Conservation (phyloP, 2,888 invertebrate species). For the Heliothis peltigera region DNA sequence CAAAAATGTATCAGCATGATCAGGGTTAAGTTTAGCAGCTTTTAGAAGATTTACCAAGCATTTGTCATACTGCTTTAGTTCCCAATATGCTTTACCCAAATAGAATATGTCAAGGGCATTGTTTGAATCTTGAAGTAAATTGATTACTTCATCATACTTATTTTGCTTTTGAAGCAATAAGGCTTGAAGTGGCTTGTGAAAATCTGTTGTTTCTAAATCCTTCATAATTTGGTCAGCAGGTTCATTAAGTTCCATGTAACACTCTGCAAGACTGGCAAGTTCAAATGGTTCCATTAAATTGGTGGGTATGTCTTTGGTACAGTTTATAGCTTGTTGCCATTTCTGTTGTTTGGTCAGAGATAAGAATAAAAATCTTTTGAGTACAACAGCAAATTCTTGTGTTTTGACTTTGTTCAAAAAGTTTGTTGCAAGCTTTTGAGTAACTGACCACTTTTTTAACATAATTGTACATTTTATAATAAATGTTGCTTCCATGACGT, state of each 20-base stretch:
- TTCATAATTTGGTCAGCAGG: constrained; percentile 71
- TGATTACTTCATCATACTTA: constrained; percentile 88
- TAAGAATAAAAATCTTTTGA: constrained; percentile 77
- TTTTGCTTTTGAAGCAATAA: constrained; percentile 85
- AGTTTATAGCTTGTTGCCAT: constrained; percentile 84
- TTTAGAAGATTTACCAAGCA: constrained; percentile 91
- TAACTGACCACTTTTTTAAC: constrained; percentile 82
- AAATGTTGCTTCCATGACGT: constrained; percentile 78
- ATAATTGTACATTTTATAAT: constrained; percentile 81
- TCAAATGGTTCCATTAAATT: constrained; percentile 71
- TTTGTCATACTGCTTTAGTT: constrained; percentile 89
- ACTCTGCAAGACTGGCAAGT: constrained; percentile 76
- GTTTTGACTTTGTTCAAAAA: constrained; percentile 81
- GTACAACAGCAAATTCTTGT: constrained; percentile 65
- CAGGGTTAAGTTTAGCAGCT: constrained; percentile 93
- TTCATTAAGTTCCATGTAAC: constrained; percentile 79
- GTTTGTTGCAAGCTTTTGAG: constrained; percentile 81
- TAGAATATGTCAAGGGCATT: constrained; percentile 89
- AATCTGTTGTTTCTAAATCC: constrained; percentile 72
- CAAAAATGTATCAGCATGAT: constrained; percentile 93
- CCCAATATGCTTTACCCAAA: constrained; percentile 91
- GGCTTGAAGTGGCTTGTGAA: constrained; percentile 84
- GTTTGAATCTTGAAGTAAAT: constrained; percentile 85
- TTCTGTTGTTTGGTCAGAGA: constrained; percentile 85
- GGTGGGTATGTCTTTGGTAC: constrained; percentile 74